Evolutionary conservation across 2,797 vertebrate species (phyloP), one percentile per base, ranked within the genome.

Genomic region (Argya squamiceps): DNA sequence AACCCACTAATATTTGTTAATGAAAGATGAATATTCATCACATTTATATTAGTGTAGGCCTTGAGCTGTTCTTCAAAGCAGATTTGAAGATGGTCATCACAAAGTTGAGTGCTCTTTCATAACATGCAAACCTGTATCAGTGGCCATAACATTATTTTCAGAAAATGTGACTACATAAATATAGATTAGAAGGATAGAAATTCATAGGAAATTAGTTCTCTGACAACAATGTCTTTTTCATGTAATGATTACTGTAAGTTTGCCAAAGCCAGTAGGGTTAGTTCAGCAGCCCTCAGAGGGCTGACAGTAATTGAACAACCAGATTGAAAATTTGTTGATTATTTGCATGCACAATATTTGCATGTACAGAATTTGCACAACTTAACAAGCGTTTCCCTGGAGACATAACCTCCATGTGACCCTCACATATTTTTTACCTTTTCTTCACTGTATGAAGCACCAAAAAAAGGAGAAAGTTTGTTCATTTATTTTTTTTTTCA

Each of bases 301-400:
- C 41, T 81, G 62, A n/a, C 19, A 60, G 12, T 26, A 29, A 58
- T 30, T 65, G 77, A 71, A 49, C 26, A 76, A 73, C 15, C 21
- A 26, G 58, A 64, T 18, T 73, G 94, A 91, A 87, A 78, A 77
- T 41, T 47, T n/a, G 55, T 68, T 86, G 47, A n/a, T 21, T 87
- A 91, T 96, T 95, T 95, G 62, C 78, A 69, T 69, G 27, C 49
- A n/a, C 52, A 68, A 32, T 81, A 90, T 96, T 93, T 94, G 84
- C 94, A 64, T 83, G 58, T 46, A 84, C 59, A 88, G 79, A 36
- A 36, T 92, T 95, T 86, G 49, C 76, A 96, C 84, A 88, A 71
- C 52, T 96, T 70, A 80, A 44, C 44, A 36, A 44, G 39, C 69
- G 71, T 74, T 82, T 93, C 71, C 71, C 75, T 89, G 63, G 64